phyloP scores from a whole-genome alignment of 2,797 vertebrate genomes.

The Euthynnus affinis region DNA sequence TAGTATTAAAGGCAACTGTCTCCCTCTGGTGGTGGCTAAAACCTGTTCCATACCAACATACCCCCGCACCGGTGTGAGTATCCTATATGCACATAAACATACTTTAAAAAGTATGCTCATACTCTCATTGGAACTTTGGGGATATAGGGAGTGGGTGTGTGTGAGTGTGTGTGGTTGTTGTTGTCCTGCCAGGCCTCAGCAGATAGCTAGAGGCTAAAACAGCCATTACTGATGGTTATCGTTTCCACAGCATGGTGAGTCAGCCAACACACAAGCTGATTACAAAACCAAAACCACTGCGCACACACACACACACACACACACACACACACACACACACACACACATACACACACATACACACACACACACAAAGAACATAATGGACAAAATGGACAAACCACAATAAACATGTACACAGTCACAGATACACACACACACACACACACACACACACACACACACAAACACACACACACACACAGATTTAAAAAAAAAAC shows the following conservation, averaged over 20 bases:
- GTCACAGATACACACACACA: slow-evolving; percentile 5
- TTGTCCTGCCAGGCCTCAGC: slow-evolving; percentile 59
- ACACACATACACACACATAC: slow-evolving; percentile 4
- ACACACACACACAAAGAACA: slow-evolving; percentile 25
- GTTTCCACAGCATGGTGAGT: slow-evolving; percentile 60
- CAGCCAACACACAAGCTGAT: slow-evolving; percentile 77
- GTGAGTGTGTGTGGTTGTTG: slow-evolving; percentile 3
- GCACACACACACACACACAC: slow-evolving; percentile 28
- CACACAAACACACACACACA: slow-evolving; percentile 6
- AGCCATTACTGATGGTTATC: slow-evolving; percentile 74
- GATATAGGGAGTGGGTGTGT: neutral
- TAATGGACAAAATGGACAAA: slow-evolving; percentile 35
- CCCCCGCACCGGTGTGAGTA: neutral
- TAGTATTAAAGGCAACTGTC: slow-evolving; percentile 31
- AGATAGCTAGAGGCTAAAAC: slow-evolving; percentile 68
- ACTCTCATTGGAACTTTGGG: slow-evolving; percentile 10
- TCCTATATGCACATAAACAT: neutral
- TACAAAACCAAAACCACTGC: slow-evolving; percentile 70
- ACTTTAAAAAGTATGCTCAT: neutral
- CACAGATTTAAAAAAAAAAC: slow-evolving; percentile 14
- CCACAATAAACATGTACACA: slow-evolving; percentile 2
- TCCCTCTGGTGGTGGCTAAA: slow-evolving; percentile 68
- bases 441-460: slow-evolving; percentile 20
- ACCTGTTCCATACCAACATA: neutral
- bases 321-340: slow-evolving; percentile 33